A percentile compares a stretch with the other conserved stretches of the same genome.
Conservation (phyloP, 2,113 vertebrate genomes). For the Monopterus albus region DNA sequence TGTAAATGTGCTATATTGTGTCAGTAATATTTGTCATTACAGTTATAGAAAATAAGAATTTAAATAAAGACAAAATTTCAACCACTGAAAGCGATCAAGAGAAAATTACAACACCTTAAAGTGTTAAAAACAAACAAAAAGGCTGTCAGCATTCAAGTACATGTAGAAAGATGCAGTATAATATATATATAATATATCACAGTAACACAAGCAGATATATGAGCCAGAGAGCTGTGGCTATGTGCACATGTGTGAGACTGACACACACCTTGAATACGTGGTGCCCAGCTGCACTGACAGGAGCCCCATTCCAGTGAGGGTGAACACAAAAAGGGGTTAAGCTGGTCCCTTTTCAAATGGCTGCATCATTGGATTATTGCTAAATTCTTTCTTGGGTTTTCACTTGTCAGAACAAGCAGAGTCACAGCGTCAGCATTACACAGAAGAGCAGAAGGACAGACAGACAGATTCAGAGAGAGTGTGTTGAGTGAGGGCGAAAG, state of each 20-base stretch:
- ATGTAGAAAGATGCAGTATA: no score
- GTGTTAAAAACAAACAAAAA: not conserved
- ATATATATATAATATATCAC: no score
- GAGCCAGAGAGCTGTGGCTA: not conserved
- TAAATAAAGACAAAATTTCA: no score
- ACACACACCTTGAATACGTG: conserved; percentile 26
- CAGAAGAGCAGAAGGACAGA: conserved; percentile 31
- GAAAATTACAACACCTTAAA: no score
- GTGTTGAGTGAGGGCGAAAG: conserved; percentile 27
- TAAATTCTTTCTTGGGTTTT: conserved; percentile 83
- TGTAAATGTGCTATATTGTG: not conserved
- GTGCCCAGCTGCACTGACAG: conserved; percentile 56
- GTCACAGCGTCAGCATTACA: conserved; percentile 72
- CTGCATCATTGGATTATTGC: conserved; percentile 76
- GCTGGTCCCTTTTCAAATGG: conserved; percentile 76
- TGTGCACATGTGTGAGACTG: no score
- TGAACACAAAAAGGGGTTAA: conserved; percentile 74
- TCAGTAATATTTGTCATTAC: not conserved
- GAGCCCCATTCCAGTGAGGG: conserved; percentile 76
- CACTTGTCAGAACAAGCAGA: conserved; percentile 83
- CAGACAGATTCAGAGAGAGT: conserved; percentile 13
- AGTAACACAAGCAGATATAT: no score
- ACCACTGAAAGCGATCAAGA: no score
- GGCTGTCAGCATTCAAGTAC: not conserved
- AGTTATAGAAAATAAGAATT: no score